These are phyloP conservation scores for Vanessa atalanta DNA, from an alignment of 1,140 invertebrate species.

Conservation along the genomic window DNA sequence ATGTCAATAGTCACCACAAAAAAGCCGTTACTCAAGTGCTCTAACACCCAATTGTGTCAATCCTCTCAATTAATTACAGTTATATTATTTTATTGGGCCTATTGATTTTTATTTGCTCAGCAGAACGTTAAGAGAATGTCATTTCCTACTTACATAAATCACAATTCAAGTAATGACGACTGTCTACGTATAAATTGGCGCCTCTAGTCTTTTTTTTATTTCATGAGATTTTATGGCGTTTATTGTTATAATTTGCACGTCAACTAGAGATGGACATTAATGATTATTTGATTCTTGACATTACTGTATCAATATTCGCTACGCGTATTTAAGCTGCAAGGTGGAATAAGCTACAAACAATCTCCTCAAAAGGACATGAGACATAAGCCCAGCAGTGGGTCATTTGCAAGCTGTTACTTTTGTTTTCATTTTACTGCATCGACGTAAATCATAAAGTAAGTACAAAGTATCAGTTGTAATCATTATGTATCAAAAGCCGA, in stretches of 20 bases:
- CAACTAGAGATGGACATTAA: neutral
- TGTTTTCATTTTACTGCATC: too few relatives aligned
- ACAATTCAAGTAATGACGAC: slow-evolving; percentile 32
- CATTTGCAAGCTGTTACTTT: too few relatives aligned
- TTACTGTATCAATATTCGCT: too few relatives aligned
- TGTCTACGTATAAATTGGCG: slow-evolving; percentile 22
- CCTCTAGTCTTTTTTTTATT: slow-evolving; percentile 7
- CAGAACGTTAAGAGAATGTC: slow-evolving; percentile 26
- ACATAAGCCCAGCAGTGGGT: too few relatives aligned
- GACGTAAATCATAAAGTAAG: too few relatives aligned
- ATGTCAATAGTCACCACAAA: neutral
- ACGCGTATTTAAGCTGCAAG: too few relatives aligned
- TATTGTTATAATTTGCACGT: neutral
- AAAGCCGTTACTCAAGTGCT: slow-evolving; percentile 15
- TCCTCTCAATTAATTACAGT: slow-evolving; percentile 30
- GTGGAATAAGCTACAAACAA: too few relatives aligned
- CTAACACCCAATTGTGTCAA: slow-evolving; percentile 27
- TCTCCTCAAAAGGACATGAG: too few relatives aligned
- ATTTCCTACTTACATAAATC: slow-evolving; percentile 36
- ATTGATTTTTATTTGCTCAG: slow-evolving; percentile 37
- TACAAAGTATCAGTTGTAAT: too few relatives aligned
- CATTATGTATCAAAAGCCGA: too few relatives aligned
- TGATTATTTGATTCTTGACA: too few relatives aligned
- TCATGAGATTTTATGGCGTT: neutral
- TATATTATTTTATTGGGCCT: slow-evolving; percentile 31